Percentiles rank a stretch among this genome's conserved stretches.
Conservation (phyloP, 2,797 vertebrate genomes). For the Betta splendens region DNA sequence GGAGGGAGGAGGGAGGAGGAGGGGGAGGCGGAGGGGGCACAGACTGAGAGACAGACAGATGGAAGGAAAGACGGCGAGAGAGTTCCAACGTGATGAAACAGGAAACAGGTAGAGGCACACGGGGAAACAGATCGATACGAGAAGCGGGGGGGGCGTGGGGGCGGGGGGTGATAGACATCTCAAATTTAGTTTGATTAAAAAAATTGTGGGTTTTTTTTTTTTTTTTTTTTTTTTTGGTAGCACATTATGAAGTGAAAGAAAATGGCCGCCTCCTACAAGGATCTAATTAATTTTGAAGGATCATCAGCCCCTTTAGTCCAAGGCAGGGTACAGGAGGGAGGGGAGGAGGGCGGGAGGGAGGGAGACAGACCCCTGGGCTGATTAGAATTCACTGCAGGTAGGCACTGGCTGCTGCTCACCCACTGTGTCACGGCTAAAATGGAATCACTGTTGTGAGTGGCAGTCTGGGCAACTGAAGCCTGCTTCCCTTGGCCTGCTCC, state of each 20-base stretch:
- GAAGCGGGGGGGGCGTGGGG: conserved; percentile 7
- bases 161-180: conserved; percentile 32
- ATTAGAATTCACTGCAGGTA: conserved; percentile 99
- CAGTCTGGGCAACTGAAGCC: conserved; percentile 79
- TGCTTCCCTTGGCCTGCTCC: conserved; percentile 71
- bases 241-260: conserved; percentile 76
- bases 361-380: conserved; percentile 91
- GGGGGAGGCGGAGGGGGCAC: conserved; percentile 58
- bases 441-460: conserved; percentile 86
- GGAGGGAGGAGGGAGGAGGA: conserved; percentile 20
- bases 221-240: conserved; percentile 41
- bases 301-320: conserved; percentile 96
- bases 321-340: conserved; percentile 88
- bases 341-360: conserved; percentile 53
- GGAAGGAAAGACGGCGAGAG: conserved; percentile 62
- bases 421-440: conserved; percentile 95
- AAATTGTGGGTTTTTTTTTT: conserved; percentile 9
- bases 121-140: conserved; percentile 47
- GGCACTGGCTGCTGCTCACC: conserved; percentile 97
- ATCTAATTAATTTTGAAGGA: conserved; percentile 99
- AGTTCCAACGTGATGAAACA: conserved; percentile 69
- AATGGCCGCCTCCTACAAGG: conserved; percentile 84
- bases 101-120: conserved; percentile 68
- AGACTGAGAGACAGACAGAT: conserved; percentile 63
- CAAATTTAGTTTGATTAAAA: conserved; percentile 57